Percentiles rank a stretch among this genome's conserved stretches.
These are phyloP conservation scores for Chiloscyllium punctatum DNA, from an alignment of 2,797 vertebrate species.

Conservation along the genomic window DNA sequence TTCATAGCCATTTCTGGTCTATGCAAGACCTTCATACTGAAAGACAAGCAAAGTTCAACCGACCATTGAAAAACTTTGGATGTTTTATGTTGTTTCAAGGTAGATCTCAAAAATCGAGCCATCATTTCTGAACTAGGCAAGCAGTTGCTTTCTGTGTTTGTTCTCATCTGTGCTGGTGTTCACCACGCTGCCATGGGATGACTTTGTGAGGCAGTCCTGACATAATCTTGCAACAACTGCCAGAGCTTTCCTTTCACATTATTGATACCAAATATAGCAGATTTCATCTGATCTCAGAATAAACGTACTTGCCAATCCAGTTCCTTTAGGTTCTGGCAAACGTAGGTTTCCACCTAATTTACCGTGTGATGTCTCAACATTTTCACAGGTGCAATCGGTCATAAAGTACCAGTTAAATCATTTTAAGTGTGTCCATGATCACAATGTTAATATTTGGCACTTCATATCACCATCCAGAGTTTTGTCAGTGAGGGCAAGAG, in stretches of 20 bases:
- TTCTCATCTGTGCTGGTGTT: too few species aligned
- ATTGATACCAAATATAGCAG: too few species aligned
- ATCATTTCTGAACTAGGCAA: not conserved
- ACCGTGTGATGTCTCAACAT: slow-evolving; percentile 49
- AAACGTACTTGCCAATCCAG: slow-evolving; percentile 58
- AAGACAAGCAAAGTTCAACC: not conserved
- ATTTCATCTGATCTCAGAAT: not conserved
- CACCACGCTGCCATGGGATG: too few species aligned
- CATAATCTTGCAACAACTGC: not conserved
- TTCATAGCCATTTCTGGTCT: too few species aligned
- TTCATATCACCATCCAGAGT: not conserved
- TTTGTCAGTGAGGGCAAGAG: too few species aligned
- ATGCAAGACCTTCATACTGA: too few species aligned
- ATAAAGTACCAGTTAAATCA: not conserved
- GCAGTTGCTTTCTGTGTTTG: too few species aligned
- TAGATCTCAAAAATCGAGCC: not conserved
- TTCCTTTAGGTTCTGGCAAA: slow-evolving; percentile 47
- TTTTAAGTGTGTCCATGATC: not conserved
- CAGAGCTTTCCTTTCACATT: not conserved
- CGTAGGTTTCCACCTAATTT: slow-evolving; percentile 49
- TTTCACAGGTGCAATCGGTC: slow-evolving; percentile 51
- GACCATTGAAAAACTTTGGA: not conserved
- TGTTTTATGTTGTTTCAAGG: not conserved
- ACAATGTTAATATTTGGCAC: not conserved
- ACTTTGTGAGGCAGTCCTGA: too few species aligned